These are phyloP conservation scores for Chaitophorus viminalis DNA, from an alignment of 2,888 invertebrate species.

Conservation along the genomic window DNA sequence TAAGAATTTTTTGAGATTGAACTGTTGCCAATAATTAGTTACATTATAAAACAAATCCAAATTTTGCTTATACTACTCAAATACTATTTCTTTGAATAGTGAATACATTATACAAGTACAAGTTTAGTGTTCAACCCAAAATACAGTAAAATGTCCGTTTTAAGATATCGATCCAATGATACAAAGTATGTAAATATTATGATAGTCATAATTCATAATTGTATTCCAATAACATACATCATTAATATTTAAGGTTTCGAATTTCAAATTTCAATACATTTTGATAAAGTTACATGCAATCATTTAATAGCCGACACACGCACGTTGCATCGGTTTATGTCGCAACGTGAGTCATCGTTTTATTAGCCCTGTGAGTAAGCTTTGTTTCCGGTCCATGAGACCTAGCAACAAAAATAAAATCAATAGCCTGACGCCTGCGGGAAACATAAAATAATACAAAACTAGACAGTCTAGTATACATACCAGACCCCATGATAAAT, in stretches of 20 bases:
- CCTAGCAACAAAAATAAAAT: conserved; percentile 59
- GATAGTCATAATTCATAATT: too few relatives aligned
- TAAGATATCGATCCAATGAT: neutral
- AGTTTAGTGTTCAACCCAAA: neutral
- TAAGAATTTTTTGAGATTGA: too few relatives aligned
- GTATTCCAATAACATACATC: neutral
- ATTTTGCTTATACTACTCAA: too few relatives aligned
- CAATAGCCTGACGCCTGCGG: conserved; percentile 45
- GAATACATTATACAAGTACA: too few relatives aligned
- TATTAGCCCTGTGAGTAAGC: conserved; percentile 48
- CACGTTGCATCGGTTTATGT: conserved; percentile 25
- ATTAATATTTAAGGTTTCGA: neutral
- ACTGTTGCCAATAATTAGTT: too few relatives aligned
- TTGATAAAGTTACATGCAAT: conserved; percentile 28
- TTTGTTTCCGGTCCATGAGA: conserved; percentile 49
- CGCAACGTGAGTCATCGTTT: conserved; percentile 50
- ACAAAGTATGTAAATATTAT: neutral
- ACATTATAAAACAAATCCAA: too few relatives aligned
- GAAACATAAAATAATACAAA: conserved; percentile 28
- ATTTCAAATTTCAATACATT: conserved; percentile 18
- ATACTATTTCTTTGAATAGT: too few relatives aligned
- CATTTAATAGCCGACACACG: conserved; percentile 21
- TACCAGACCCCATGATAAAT: conserved; percentile 2
- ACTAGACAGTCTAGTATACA: neutral
- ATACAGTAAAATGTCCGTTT: neutral